A percentile compares a stretch with the other conserved stretches of the same genome.
Conservation (phyloP, 2,113 vertebrate species). For the Mesitornis unicolor region DNA sequence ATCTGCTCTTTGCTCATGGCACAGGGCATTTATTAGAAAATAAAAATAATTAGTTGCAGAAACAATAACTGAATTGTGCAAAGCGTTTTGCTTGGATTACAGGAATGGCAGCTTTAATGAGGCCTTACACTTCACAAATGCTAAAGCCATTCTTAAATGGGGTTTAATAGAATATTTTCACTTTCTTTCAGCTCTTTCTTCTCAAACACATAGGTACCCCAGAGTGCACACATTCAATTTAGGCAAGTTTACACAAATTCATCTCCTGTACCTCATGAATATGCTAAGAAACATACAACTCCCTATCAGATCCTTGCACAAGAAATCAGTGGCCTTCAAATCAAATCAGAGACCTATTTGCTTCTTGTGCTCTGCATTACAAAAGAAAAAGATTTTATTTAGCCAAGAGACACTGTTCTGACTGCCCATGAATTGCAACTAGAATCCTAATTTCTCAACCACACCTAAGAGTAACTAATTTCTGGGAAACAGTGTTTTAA, state of each 20-base stretch:
- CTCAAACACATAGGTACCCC: neutral
- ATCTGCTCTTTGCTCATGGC: conserved; percentile 34
- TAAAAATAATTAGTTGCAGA: conserved; percentile 82
- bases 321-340: conserved; percentile 8
- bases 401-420: neutral
- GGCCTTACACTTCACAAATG: conserved; percentile 62
- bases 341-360: neutral
- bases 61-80: conserved; percentile 80
- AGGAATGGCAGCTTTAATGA: conserved; percentile 77
- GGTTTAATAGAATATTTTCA: conserved; percentile 56
- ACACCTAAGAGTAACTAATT: neutral
- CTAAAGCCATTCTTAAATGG: conserved; percentile 22
- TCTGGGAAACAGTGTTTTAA: neutral
- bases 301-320: neutral
- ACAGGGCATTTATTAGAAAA: conserved; percentile 74
- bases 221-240: neutral
- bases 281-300: neutral
- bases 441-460: conserved; percentile 52
- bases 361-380: neutral
- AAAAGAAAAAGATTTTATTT: conserved; percentile 17
- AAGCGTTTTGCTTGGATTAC: conserved; percentile 79
- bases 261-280: neutral
- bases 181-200: conserved; percentile 43
- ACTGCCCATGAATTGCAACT: neutral
- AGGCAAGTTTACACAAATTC: conserved; percentile 16